Conservation (phyloP, 2,888 invertebrate genomes). For the Drosophila formosana region DNA sequence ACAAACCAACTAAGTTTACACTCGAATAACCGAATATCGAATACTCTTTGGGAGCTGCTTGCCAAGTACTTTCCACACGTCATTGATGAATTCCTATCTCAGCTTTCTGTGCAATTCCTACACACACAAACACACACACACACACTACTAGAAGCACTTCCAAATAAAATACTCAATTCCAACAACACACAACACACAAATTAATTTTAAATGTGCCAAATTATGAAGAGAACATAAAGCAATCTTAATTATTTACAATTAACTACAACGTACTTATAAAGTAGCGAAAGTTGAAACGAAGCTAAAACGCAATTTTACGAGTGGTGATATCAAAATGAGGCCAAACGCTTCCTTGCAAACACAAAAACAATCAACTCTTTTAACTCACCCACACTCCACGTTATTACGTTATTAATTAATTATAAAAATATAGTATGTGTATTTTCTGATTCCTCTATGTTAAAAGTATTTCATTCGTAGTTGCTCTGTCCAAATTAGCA, state of each 20-base stretch:
- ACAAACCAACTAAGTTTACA: constrained; percentile 42
- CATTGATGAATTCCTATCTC: constrained; percentile 79
- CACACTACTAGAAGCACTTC: constrained; percentile 65
- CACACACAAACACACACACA: constrained; percentile 44
- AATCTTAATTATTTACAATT: constrained; percentile 42
- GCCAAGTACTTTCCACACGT: constrained; percentile 29
- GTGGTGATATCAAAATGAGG: constrained; percentile 79
- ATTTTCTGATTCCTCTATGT: constrained; percentile 55
- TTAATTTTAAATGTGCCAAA: constrained; percentile 81
- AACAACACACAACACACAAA: constrained; percentile 44
- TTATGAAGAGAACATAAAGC: constrained; percentile 47
- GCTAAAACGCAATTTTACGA: constrained; percentile 72
- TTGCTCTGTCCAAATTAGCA: constrained; percentile 60
- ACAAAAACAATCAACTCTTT: constrained; percentile 17
- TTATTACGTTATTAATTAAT: constrained; percentile 23
- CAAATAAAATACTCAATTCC: constrained; percentile 77
- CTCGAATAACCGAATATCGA: constrained; percentile 34
- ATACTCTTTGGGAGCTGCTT: constrained; percentile 45
- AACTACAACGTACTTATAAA: constrained; percentile 28
- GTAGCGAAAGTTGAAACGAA: constrained; percentile 60
- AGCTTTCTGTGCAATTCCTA: constrained; percentile 82
- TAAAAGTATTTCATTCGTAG: constrained; percentile 65
- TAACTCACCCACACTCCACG: constrained; percentile 44
- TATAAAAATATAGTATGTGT: constrained; percentile 10
- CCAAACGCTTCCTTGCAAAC: constrained; percentile 74